Evolutionary conservation across 64 coral and sea anemone species (phyloP).

Genomic region (Hydrozoanthus tunicans): DNA sequence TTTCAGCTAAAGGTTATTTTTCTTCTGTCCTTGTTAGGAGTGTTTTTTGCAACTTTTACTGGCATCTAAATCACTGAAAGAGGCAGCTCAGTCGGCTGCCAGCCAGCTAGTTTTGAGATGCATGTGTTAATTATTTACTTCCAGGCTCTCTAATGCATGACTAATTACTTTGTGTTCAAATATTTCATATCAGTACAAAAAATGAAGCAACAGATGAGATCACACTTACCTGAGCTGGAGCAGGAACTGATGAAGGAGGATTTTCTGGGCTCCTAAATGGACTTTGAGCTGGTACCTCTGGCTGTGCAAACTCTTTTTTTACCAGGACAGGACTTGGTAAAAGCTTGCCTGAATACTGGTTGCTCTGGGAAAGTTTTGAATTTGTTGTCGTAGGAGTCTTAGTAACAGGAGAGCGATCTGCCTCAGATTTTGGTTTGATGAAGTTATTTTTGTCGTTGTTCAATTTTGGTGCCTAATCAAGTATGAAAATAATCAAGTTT

Average conservation of each 20-base stretch:
- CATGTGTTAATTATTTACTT: no score
- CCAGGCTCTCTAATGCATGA: no score
- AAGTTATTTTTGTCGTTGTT: conserved; percentile 7
- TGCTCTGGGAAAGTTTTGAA: background rate
- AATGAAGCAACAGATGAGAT: background rate
- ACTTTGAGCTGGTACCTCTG: conserved; percentile 1
- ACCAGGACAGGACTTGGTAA: background rate
- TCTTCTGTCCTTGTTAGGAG: no score
- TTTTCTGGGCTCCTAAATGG: conserved; percentile 9
- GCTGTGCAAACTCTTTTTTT: background rate
- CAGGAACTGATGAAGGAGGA: background rate
- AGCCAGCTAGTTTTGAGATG: no score
- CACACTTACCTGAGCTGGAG: background rate
- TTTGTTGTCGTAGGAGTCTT: background rate
- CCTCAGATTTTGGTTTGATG: background rate
- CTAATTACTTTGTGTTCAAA: no score
- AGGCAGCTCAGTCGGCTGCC: no score
- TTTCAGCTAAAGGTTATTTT: no score
- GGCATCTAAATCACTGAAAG: no score
- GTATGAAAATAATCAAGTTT: background rate
- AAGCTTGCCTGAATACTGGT: background rate
- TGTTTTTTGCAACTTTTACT: no score
- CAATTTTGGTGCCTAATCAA: background rate
- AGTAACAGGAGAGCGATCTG: background rate
- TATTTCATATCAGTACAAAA: no score